Base-by-base conservation (phyloP, 2,113 vertebrate genomes). In the Trachemys scripta region DNA sequence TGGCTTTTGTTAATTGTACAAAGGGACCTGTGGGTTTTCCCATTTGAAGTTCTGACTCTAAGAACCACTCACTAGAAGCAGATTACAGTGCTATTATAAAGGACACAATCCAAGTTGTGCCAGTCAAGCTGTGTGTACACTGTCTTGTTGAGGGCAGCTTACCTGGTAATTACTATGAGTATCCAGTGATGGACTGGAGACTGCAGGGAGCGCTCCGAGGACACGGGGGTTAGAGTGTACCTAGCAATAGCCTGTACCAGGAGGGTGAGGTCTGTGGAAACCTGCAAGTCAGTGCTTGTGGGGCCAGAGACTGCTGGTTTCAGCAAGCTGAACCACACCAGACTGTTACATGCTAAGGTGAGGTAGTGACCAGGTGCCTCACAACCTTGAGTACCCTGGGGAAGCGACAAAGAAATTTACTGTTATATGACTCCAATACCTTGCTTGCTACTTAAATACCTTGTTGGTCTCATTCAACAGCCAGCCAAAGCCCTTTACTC, bases 401-500 rank as follows among this genome's bases (percentile, higher is more conserved):
- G 8, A 38, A 72, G 19, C 65, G 8, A 38, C 65, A 38, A 17
- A 38, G 65, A 38, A 20, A 20, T 72, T 22, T 72, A 22, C 65
- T 72, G 65, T 72, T 22, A n/a, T 22, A 35, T 53, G 3, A 53
- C 50, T n/a, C 29, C 38, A 14, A 38, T 25, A 0, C 45, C 45
- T 45, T 45, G 9, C 22, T 65, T 29, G 45, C 45, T 51, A 50
- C 45, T 80, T 4, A 27, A 87, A 22, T 98, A 99, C 99, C 99
- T 99, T 99, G 97, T 99, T 99, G 91, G 99, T 99, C 5, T 99
- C 99, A 10, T 99, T 98, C 98, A 99, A 96, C 50, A 99, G 95
- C 99, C 99, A 99, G 95, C 99, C 99, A 9, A 99, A 97, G 95
- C 98, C 98, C 98, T 99, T 99, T 92, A 99, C 98, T 3, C 99